Evolutionary conservation across 2,888 invertebrate species (phyloP), one percentile per base, ranked within the genome.

Genomic region (Torymus tubicola): DNA sequence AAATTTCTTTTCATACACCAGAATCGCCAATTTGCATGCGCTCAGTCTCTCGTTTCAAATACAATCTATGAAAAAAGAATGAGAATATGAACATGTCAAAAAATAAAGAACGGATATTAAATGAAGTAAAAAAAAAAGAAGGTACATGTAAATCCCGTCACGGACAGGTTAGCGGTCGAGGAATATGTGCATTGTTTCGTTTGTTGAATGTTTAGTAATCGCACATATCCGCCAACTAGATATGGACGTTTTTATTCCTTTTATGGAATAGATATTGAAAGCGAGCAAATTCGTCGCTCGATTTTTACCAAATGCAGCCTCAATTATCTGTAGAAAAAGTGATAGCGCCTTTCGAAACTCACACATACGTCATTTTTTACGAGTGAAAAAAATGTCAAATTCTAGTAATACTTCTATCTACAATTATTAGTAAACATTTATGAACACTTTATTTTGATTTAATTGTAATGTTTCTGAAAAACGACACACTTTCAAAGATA

Each of bases 41-140:
- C 21, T 82, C 80, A 82, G 82, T 80, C 82, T 82, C 80, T 82
- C 50, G 53, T 74, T 82, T 74, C 42, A 52, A 80, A 82, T 78
- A 74, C 67, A 76, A 72, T 60, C 16, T 68, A 67, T 78, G n/a
- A 80, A 72, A 75, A 63, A 42, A 65, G 53, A 57, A 18, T 42
- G 63, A 68, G 63, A 68, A 67, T 60, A 60, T 13, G 52, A 75
- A 58, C 71, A 68, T 64, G 73, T 57, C 16, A 70, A 55, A 64
- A 53, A 61, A 24, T 53, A 67, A 71, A 55, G 52, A 60, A 61
- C 42, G 58, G 18, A 16, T 73, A 63, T 65, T 68, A 13, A 72
- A 72, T 74, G 18, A 63, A 78, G 16, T 58, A 3, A 31, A 79
- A 50, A 79, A 50, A 72, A 78, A 74, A 78, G 63, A 74, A 81